Evolutionary conservation across 2,888 invertebrate species (phyloP), one percentile per base, ranked within the genome.

Genomic region (Ornithoptera priamus): DNA sequence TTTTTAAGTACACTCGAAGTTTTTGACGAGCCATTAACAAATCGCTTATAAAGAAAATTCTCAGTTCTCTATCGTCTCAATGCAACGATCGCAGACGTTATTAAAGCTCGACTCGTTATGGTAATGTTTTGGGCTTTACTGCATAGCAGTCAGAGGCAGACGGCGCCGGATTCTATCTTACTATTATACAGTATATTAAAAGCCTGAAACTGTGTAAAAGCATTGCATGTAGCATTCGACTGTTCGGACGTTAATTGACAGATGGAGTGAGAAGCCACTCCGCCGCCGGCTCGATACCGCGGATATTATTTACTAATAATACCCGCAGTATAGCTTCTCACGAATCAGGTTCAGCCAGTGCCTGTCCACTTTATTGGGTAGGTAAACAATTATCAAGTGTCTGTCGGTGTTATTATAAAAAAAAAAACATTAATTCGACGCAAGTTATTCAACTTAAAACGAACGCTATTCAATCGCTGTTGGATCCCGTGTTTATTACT

Each of bases 241-340:
- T 77, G 76, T 77, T 78, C 77, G 78, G 71, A 72, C 71, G 75
- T 76, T 88, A 88, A 87, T 87, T 89, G 89, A 90, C 89, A 89
- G 85, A 83, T 83, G 80, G 89, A 90, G 88, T 88, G 89, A 89
- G 78, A 80, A 75, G 79, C 78, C 83, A 80, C 84, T 84, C 81
- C 72, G 76, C 39, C 39, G 39, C 68, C 63, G 67, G 68, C 69
- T 62, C 72, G 60, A 70, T 67, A 72, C 74, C 67, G 71, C 74
- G 72, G 74, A 80, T 80, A 77, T 70, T 72, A 73, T 72, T 65
- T 69, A 70, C 62, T 57, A 59, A 68, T 66, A 62, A 56, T 59
- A 57, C 36, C 30, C 22, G 53, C 39, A 36, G 46, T 59, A 18
- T 56, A 64, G 60, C 22, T 67, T 57, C 39, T 61, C 53, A 39